phyloP scores from a whole-genome alignment of 1,140 invertebrate species.

The Eumaeus atala region DNA sequence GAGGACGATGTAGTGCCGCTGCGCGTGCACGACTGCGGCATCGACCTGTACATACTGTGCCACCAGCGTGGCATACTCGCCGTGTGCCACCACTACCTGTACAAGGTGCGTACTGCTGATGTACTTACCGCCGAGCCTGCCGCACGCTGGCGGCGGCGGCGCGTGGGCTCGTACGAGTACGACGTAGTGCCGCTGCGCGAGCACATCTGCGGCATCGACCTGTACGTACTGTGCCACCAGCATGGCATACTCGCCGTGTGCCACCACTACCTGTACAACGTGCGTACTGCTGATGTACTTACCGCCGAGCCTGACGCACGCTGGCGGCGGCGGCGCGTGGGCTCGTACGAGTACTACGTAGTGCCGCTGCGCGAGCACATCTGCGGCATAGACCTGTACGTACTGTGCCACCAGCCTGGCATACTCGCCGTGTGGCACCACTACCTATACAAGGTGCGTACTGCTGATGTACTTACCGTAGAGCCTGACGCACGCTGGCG shows the following conservation, averaged over 20 bases:
- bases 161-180: constrained; percentile 85
- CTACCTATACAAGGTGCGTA: constrained; percentile 88
- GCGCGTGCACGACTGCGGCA: constrained; percentile 84
- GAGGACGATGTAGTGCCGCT: constrained; percentile 86
- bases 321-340: constrained; percentile 74
- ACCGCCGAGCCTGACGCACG: constrained; percentile 84
- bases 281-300: constrained; percentile 88
- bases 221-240: too few species aligned
- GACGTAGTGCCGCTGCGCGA: constrained; percentile 83
- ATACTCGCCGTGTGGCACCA: constrained; percentile 89
- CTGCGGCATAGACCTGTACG: constrained; percentile 85
- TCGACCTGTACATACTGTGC: constrained; percentile 86
- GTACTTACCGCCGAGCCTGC: constrained; percentile 75
- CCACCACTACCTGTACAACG: too few species aligned
- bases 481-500: too few species aligned
- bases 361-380: constrained; percentile 86
- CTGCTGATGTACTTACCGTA: constrained; percentile 88
- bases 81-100: constrained; percentile 89
- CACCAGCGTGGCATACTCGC: constrained; percentile 82
- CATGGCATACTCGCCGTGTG: too few species aligned
- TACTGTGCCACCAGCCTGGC: constrained; percentile 81
- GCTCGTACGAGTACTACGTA: constrained; percentile 85
- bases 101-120: constrained; percentile 90
- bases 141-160: too few species aligned
- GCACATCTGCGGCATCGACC: too few species aligned